Conservation (phyloP, 23 tunicate species). For the Pegea sp. region DNA sequence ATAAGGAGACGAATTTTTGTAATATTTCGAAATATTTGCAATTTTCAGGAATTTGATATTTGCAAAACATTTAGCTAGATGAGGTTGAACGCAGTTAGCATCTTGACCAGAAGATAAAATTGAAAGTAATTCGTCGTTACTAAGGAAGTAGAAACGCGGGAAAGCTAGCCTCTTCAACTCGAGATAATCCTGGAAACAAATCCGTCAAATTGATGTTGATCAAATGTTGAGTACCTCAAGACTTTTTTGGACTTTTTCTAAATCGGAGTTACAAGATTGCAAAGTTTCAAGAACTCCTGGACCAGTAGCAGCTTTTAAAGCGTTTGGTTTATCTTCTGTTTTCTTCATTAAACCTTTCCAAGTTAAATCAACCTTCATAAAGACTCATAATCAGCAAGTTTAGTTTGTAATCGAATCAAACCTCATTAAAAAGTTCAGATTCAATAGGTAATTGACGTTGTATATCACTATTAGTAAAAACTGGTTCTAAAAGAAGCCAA, state of each 20-base stretch:
- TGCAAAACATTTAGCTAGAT: conserved; percentile 83
- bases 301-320: conserved; percentile 48
- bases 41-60: conserved; percentile 57
- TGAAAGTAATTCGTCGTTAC: conserved; percentile 80
- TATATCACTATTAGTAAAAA: conserved; percentile 70
- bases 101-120: conserved; percentile 48
- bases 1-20: no score
- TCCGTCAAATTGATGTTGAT: not conserved
- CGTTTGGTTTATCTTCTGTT: conserved; percentile 84
- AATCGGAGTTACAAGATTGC: conserved; percentile 44
- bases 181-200: conserved; percentile 46
- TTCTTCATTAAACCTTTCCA: conserved; percentile 78
- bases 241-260: conserved; percentile 72
- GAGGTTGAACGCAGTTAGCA: conserved; percentile 60
- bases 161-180: conserved; percentile 76
- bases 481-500: conserved; percentile 81
- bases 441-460: conserved; percentile 76
- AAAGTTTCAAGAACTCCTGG: conserved; percentile 80
- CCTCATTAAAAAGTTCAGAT: conserved; percentile 44
- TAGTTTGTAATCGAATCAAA: conserved; percentile 1
- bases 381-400: not conserved
- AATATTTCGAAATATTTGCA: no score
- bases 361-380: conserved; percentile 38
- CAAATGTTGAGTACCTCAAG: conserved; percentile 22
- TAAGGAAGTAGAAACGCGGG: conserved; percentile 93